Evolutionary conservation across 2,113 vertebrate genomes (phyloP).

Genomic region (Lynx canadensis): DNA sequence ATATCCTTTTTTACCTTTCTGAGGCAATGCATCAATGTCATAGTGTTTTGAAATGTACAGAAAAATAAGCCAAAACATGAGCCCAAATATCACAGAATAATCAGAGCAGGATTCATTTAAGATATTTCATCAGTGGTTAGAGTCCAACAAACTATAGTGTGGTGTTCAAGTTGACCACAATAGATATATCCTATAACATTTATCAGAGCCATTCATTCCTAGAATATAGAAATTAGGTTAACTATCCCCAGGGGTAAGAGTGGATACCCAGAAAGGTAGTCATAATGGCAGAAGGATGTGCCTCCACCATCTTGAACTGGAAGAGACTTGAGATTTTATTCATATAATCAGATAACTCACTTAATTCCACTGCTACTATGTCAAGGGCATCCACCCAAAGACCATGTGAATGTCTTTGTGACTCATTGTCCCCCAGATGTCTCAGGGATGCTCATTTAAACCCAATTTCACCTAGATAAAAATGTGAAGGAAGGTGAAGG

Average conservation of each 20-base stretch:
- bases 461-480: neutral
- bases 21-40: constrained; percentile 77
- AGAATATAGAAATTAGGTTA: neutral
- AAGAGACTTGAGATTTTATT: constrained; percentile 12
- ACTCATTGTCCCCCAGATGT: neutral
- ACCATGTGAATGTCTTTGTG: neutral
- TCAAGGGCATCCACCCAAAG: neutral
- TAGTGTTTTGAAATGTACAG: constrained; percentile 65
- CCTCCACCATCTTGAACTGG: neutral
- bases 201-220: neutral
- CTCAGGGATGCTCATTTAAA: constrained; percentile 40
- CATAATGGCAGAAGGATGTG: neutral
- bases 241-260: neutral
- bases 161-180: neutral
- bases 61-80: constrained; percentile 67
- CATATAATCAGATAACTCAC: neutral
- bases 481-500: neutral
- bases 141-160: neutral
- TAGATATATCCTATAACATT: neutral
- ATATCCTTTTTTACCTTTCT: constrained; percentile 71
- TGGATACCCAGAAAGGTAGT: neutral
- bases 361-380: neutral
- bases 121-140: constrained; percentile 17
- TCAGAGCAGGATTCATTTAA: constrained; percentile 54
- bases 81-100: constrained; percentile 30